Evolutionary conservation across 2,888 invertebrate species (phyloP), one percentile per base, ranked within the genome.

Genomic region (Salpingus planirostris): DNA sequence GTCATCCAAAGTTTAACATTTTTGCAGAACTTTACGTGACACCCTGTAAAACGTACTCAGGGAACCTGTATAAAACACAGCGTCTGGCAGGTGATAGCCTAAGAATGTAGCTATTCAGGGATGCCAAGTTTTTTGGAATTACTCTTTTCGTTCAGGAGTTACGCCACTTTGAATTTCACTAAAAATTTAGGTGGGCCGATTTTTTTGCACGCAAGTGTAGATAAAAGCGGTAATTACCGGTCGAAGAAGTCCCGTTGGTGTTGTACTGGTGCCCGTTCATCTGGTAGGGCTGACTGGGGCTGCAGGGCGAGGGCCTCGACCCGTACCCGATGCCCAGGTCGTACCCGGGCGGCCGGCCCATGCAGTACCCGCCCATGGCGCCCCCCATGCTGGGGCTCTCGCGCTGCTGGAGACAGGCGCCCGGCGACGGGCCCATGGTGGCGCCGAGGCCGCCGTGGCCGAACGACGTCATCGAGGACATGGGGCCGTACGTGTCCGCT

Each of bases 401-500:
- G 21, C 71, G 64, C 49, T 72, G 73, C 46, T 73, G 74, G 11
- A 73, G 64, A 50, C 73, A 73, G 5, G 71, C 70, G 3, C 70
- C 69, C 2, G 72, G 70, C 21, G 70, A 70, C 2, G 71, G 69
- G 2, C 71, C 65, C 65, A 65, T 65, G 21, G 57, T 59, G 14
- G 57, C 49, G 15, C 57, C 47, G 13, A 61, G 49, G 12, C 55
- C 51, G 10, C 68, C 67, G 23, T 67, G 65, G 14, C 61, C 63
- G 54, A 74, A 74, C 39, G 69, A 67, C 15, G 71, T 62, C 73
- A 74, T 74, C 26, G 72, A 65, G 7, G 70, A 63, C 74, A 74
- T 74, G 14, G 73, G 64, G 48, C 73, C 72, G 55, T 85, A 85
- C 13, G 80, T 74, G 50, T 84, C 85, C 15, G 78, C 67, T 71